Percentiles rank a stretch among this genome's conserved stretches.
Conservation (phyloP, 2,113 vertebrate species). For the Raja brachyura region DNA sequence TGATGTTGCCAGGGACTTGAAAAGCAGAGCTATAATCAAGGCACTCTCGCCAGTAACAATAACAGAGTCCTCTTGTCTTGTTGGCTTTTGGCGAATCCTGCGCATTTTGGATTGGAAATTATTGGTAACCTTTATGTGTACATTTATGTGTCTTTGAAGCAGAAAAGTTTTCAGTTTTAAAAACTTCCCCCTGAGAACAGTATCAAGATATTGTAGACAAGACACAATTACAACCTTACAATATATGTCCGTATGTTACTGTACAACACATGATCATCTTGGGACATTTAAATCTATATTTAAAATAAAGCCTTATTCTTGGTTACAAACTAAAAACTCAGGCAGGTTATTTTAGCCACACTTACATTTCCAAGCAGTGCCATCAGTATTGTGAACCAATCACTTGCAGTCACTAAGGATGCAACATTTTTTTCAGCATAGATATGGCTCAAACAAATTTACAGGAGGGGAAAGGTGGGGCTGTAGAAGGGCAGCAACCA, state of each 20-base stretch:
- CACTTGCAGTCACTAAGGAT: background rate
- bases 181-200: background rate
- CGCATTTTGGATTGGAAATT: background rate
- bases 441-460: background rate
- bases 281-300: background rate
- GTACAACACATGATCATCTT: background rate
- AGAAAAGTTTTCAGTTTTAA: background rate
- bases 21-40: background rate
- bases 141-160: background rate
- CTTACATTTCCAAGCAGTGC: background rate
- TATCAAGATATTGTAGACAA: background rate
- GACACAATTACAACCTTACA: background rate
- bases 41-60: background rate
- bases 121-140: background rate
- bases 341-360: background rate
- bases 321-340: background rate
- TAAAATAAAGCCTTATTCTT: background rate
- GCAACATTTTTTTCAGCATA: background rate
- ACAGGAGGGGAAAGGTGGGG: background rate
- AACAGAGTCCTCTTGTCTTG: background rate
- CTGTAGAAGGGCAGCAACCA: background rate
- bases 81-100: background rate
- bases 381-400: background rate
- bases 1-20: background rate
- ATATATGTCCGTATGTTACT: background rate